These are phyloP conservation scores for Frankliniella intonsa DNA, from an alignment of 2,888 invertebrate species.

Conservation along the genomic window DNA sequence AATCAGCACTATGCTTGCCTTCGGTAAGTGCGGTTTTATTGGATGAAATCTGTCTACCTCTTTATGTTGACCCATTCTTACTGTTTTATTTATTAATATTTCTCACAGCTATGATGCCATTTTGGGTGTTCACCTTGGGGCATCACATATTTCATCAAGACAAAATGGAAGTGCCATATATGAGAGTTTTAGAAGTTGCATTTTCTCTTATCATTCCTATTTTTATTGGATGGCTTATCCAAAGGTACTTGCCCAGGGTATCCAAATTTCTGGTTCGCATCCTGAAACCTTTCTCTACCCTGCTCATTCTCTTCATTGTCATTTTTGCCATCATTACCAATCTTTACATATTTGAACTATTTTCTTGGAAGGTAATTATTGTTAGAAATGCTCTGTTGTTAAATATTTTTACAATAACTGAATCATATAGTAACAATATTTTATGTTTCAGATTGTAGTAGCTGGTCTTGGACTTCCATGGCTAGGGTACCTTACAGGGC, in stretches of 20 bases:
- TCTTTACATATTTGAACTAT: conserved; percentile 79
- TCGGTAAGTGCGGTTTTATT: conserved; percentile 55
- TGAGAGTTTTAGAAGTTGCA: conserved; percentile 68
- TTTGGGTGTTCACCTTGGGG: conserved; percentile 87
- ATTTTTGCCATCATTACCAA: conserved; percentile 86
- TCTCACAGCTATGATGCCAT: conserved; percentile 70
- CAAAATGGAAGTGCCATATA: conserved; percentile 70
- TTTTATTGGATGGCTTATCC: conserved; percentile 61
- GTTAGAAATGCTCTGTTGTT: conserved; percentile 8
- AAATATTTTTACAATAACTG: background rate
- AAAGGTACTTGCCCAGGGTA: conserved; percentile 56
- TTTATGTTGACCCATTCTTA: background rate
- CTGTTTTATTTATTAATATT: conserved; percentile 34
- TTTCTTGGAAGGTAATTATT: conserved; percentile 73
- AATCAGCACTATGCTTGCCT: conserved; percentile 78
- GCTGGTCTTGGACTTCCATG: conserved; percentile 78
- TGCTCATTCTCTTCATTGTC: conserved; percentile 76
- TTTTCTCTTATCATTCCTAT: conserved; percentile 73
- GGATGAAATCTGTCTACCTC: background rate
- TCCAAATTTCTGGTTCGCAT: conserved; percentile 69
- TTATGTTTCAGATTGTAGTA: conserved; percentile 61
- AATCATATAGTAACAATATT: conserved; percentile 9
- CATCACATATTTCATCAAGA: conserved; percentile 66
- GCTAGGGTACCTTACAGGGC: conserved; percentile 72
- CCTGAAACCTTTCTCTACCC: conserved; percentile 76